Evolutionary conservation across 2,797 vertebrate genomes (phyloP), one percentile per base, ranked within the genome.

Genomic region (Sebastes alutus): DNA sequence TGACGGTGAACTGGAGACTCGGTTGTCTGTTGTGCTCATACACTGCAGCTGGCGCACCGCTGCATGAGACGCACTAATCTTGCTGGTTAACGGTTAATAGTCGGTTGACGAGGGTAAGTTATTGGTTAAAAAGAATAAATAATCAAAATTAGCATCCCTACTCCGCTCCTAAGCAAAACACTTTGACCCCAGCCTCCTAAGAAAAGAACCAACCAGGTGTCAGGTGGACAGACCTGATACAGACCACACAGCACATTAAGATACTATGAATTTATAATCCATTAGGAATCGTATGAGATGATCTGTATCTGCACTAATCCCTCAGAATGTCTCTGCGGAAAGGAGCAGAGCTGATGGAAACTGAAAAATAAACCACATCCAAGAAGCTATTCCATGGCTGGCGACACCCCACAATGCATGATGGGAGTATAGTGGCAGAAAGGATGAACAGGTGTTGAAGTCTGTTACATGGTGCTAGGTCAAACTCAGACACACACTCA

Each of bases 391-490:
- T 94, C 87, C 9, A 49, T 87, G 85, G 86, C 67, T 71, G 76
- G 22, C 16, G 72, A 89, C 82, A 84, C 89, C 78, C 69, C 65
- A 80, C 81, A 91, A 77, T 79, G 89, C 80, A 82, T 38, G 54
- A 60, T 77, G 81, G 88, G 85, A 89, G 85, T 85, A 89, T 86
- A 78, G 77, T 60, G 66, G 55, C 67, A 69, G 70, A 77, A 86
- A 90, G 86, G 94, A 93, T 73, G 85, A 94, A 94, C 95, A 95
- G 94, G 93, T 95, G 94, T 63, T 81, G 3, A 38, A 70, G 87
- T 84, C 83, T 32, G 25, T 81, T 76, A 46, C 71, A 72, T 58
- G 75, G 77, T 56, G 74, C 62, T 52, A 86, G 90, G 83, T 92
- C 93, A 88, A 74, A 90, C 61, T 72, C 29, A 64, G 29, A 63